These are phyloP conservation scores for Troides helena DNA, from an alignment of 2,888 invertebrate genomes.

Conservation along the genomic window DNA sequence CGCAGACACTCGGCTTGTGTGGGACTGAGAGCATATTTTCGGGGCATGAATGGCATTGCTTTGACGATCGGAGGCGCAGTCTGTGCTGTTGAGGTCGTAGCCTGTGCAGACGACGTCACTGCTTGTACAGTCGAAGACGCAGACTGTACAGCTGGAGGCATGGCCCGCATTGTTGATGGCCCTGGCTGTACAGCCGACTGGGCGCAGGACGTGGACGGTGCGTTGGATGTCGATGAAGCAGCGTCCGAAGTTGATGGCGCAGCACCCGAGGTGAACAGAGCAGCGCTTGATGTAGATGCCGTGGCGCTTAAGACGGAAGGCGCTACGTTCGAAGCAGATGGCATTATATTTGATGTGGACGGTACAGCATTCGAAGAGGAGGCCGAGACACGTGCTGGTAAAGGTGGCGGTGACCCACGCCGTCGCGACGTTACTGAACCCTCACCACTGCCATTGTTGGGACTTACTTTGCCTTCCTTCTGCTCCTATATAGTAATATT, in stretches of 20 bases:
- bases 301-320: too few species aligned
- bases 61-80: background rate
- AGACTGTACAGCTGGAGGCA: background rate
- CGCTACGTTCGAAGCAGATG: background rate
- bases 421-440: constrained; percentile 48
- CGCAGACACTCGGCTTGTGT: constrained; percentile 94
- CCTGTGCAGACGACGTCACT: background rate
- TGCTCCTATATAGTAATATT: constrained; percentile 1
- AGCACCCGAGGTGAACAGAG: too few species aligned
- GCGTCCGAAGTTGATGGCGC: background rate
- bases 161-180: background rate
- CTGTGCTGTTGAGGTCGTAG: background rate
- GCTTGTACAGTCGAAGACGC: background rate
- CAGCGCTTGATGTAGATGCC: too few species aligned
- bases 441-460: constrained; percentile 43
- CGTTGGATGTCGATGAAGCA: background rate
- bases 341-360: background rate
- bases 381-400: constrained; percentile 60
- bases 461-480: constrained; percentile 33
- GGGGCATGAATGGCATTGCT: constrained; percentile 76
- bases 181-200: background rate
- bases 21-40: constrained; percentile 93
- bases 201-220: background rate
- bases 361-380: constrained; percentile 50
- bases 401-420: constrained; percentile 67